Percentiles rank a stretch among this genome's conserved stretches.
These are phyloP conservation scores for Garrulus glandarius DNA, from an alignment of 2,797 vertebrate species.

Conservation along the genomic window DNA sequence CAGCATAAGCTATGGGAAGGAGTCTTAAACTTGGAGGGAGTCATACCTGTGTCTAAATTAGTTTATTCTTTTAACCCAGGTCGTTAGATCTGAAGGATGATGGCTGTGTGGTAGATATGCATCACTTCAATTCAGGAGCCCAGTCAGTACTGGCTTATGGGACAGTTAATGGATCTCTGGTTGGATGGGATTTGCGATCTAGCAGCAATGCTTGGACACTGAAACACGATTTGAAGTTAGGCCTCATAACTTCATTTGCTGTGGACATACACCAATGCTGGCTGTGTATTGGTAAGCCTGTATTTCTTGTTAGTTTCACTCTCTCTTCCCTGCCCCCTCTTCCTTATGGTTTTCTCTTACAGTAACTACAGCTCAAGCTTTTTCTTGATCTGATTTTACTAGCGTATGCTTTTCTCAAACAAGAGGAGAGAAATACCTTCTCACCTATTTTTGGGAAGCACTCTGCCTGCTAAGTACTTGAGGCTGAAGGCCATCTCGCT, in stretches of 20 bases:
- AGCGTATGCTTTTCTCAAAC: background rate
- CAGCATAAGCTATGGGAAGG: background rate
- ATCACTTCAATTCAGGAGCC: conserved; percentile 93
- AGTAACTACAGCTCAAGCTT: background rate
- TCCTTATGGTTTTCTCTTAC: background rate
- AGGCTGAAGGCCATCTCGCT: background rate
- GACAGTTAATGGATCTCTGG: conserved; percentile 93
- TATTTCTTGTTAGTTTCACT: background rate
- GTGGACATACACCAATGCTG: conserved; percentile 98
- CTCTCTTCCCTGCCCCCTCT: background rate
- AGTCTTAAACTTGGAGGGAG: background rate
- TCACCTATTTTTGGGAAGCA: background rate
- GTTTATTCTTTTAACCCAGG: conserved; percentile 68
- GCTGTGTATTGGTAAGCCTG: conserved; percentile 89
- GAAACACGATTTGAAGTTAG: conserved; percentile 90
- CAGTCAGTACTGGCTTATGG: conserved; percentile 94
- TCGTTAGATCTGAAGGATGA: conserved; percentile 88
- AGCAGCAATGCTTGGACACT: conserved; percentile 91
- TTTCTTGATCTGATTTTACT: background rate
- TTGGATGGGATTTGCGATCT: conserved; percentile 95
- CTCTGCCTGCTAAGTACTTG: background rate
- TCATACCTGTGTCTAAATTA: background rate
- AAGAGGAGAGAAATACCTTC: background rate
- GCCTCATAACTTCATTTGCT: conserved; percentile 97
- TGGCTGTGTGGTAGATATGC: conserved; percentile 93